Percentiles rank a stretch among this genome's conserved stretches.
phyloP scores from a whole-genome alignment of 2,113 vertebrate species.

The Labeo rohita region DNA sequence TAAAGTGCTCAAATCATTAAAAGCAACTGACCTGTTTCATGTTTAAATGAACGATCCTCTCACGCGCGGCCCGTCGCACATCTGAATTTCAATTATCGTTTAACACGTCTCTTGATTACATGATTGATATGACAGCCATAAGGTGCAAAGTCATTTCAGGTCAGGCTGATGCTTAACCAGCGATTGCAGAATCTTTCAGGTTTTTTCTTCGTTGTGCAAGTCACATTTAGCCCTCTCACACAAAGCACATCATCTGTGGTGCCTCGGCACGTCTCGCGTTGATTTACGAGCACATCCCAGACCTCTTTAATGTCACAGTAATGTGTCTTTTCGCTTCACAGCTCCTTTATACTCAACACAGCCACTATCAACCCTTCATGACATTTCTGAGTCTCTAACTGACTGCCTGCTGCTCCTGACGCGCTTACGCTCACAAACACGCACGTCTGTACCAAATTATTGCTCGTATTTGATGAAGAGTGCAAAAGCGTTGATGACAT shows the following conservation, averaged over 20 bases:
- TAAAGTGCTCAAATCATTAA: background rate
- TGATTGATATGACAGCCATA: background rate
- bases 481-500: constrained; percentile 46
- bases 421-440: constrained; percentile 7
- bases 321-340: constrained; percentile 30
- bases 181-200: background rate
- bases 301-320: constrained; percentile 39
- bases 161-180: background rate
- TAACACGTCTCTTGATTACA: constrained; percentile 1
- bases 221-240: constrained; percentile 17
- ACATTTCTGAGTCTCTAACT: constrained; percentile 39
- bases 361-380: constrained; percentile 45
- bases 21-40: background rate
- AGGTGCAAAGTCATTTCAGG: background rate
- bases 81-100: background rate
- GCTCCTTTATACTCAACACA: constrained; percentile 16
- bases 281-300: constrained; percentile 43
- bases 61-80: background rate
- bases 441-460: constrained; percentile 6
- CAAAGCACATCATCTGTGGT: constrained; percentile 24
- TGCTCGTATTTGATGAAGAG: constrained; percentile 28
- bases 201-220: background rate
- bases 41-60: background rate
- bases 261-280: constrained; percentile 1
- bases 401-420: constrained; percentile 4